phyloP scores from a whole-genome alignment of 2,113 vertebrate genomes.

The Cavia aperea region DNA sequence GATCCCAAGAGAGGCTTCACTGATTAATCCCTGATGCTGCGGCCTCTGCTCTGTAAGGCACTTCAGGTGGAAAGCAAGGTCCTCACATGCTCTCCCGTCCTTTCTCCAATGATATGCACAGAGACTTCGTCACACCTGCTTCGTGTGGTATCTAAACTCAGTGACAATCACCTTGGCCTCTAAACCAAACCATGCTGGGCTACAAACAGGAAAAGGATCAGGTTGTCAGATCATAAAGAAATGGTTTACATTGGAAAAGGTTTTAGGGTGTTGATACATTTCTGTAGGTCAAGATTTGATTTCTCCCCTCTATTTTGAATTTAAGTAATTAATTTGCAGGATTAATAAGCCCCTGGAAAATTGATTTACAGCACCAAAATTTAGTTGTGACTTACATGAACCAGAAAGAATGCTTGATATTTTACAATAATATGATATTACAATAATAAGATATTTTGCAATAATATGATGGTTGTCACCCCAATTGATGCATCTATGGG shows the following conservation, averaged over 20 bases:
- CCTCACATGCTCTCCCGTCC: accelerated
- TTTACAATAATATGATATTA: neutral
- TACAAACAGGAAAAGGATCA: neutral
- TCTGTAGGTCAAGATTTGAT: neutral
- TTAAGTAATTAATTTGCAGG: neutral
- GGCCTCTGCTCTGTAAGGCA: neutral
- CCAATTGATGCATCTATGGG: neutral
- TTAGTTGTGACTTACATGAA: neutral
- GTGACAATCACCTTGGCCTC: neutral
- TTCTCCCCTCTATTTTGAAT: neutral
- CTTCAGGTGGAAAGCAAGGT: neutral
- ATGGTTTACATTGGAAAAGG: neutral
- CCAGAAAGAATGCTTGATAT: neutral
- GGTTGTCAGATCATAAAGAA: accelerated
- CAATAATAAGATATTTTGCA: neutral
- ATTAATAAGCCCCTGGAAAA: neutral
- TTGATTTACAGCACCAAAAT: neutral
- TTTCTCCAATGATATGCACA: accelerated
- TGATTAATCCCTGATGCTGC: neutral
- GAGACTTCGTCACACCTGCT: neutral
- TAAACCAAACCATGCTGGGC: neutral
- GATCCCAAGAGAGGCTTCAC: neutral
- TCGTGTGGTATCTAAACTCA: neutral
- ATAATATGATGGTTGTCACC: neutral
- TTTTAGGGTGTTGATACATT: neutral